Evolutionary conservation across 1,140 invertebrate genomes (phyloP).

Genomic region (Orchesella cincta): DNA sequence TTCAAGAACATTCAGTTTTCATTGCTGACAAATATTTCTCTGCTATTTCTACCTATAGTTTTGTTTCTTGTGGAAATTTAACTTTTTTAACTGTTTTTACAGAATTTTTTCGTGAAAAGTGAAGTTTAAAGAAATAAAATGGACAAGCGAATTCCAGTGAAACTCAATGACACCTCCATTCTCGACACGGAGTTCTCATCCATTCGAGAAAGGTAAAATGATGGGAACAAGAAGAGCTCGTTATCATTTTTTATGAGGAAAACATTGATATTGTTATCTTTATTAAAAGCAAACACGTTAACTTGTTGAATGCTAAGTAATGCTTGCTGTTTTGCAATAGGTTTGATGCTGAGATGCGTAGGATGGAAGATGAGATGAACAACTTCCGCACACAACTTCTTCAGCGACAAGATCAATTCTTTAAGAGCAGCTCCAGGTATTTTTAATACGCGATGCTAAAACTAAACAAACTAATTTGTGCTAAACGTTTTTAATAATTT

Average conservation of each 20-base stretch:
- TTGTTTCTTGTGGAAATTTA: not conserved
- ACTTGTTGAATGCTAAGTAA: not conserved
- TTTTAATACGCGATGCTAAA: not conserved
- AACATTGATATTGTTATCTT: not conserved
- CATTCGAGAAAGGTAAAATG: slow-evolving; percentile 76
- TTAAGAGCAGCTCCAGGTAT: slow-evolving; percentile 58
- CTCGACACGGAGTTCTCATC: slow-evolving; percentile 95
- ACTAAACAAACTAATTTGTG: too few species aligned
- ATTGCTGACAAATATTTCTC: not conserved
- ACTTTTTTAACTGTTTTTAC: not conserved
- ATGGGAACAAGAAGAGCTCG: too few species aligned
- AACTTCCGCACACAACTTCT: slow-evolving; percentile 89
- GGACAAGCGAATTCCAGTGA: slow-evolving; percentile 74
- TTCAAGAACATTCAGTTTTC: too few species aligned
- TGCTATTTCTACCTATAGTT: not conserved
- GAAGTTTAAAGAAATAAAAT: slow-evolving; percentile 10
- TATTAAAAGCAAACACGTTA: not conserved
- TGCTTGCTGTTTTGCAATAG: slow-evolving; percentile 12
- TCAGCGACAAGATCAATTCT: slow-evolving; percentile 85
- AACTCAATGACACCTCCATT: slow-evolving; percentile 89
- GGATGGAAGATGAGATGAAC: slow-evolving; percentile 97
- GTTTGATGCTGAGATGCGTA: slow-evolving; percentile 94
- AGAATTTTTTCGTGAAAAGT: not conserved
- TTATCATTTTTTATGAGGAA: not conserved
- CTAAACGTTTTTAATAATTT: too few species aligned